Evolutionary conservation across 2,888 invertebrate species (phyloP), one percentile per base, ranked within the genome.

Genomic region (Cheilosia soror): DNA sequence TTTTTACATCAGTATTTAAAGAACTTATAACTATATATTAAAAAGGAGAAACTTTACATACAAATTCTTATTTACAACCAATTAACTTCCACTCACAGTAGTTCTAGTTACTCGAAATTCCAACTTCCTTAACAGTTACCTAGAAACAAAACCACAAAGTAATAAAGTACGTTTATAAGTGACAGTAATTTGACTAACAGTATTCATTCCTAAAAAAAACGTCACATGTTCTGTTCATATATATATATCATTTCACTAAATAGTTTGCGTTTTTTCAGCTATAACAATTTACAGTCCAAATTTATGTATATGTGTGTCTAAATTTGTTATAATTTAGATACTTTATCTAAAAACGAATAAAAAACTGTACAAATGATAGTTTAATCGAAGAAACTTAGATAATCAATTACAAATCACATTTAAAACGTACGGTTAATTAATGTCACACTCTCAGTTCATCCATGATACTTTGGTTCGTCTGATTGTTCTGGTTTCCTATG

Each of bases 361-460:
- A 76, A 76, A 76, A 33, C 62, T 75, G 40, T 78, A 73, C 72
- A 78, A 83, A 78, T 72, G 15, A 83, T 77, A 77, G 33, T 33
- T 44, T 9, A 63, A 55, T 55, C 31, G 27, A 49, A 65, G 58
- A 71, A 79, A 79, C 63, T 37, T 15, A 58, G 60, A 60, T 73
- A 79, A 84, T 75, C 75, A 85, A 81, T 82, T 91, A 91, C 88
- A 92, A 91, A 91, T 91, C 91, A 90, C 91, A 92, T 89, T 91
- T 92, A 89, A 91, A 91, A 90, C 91, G 91, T 90, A 91, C 91
- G 89, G 91, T 91, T 89, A 91, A 91, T 91, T 92, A 92, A 91
- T 95, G 96, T 96, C 96, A 97, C 96, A 97, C 96, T 81, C 96
- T 93, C 93, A 96, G 90, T 92, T 96, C 96, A 93, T 97, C 96